Evolutionary conservation across 23 tunicate genomes (phyloP).

Genomic region (Diplosoma virens): DNA sequence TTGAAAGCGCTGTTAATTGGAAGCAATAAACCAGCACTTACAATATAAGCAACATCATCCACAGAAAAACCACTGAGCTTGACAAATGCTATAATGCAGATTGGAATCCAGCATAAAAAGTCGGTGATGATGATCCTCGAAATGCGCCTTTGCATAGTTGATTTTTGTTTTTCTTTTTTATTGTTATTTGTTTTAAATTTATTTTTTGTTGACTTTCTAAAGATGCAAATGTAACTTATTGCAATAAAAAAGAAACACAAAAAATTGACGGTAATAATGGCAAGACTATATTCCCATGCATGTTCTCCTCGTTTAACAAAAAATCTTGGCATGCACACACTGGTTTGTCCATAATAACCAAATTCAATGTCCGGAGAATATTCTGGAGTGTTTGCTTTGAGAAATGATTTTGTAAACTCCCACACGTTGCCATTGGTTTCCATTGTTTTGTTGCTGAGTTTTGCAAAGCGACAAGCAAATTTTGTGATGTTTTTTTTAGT

Average conservation of each 20-base stretch:
- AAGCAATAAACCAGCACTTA: slow-evolving; percentile 19
- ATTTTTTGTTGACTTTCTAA: not conserved
- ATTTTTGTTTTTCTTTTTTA: not conserved
- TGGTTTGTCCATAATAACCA: slow-evolving; percentile 26
- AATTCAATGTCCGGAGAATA: not conserved
- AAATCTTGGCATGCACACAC: slow-evolving; percentile 33
- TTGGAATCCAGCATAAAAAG: slow-evolving; percentile 36
- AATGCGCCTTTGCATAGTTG: slow-evolving; percentile 28
- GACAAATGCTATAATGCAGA: slow-evolving; percentile 25
- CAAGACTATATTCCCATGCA: slow-evolving; percentile 26
- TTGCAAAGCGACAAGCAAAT: not conserved
- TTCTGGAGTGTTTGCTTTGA: not conserved
- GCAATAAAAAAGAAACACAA: slow-evolving; percentile 3
- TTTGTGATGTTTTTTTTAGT: not conserved
- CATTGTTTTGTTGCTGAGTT: not conserved
- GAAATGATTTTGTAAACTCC: not conserved
- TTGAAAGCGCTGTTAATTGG: slow-evolving; percentile 28
- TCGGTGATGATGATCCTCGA: slow-evolving; percentile 15
- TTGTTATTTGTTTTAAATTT: not conserved
- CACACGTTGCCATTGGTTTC: not conserved
- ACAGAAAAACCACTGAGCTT: not conserved
- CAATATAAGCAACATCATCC: not conserved
- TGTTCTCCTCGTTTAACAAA: not conserved
- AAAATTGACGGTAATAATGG: slow-evolving; percentile 23
- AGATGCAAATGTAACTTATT: not conserved